Evolutionary conservation across 2,888 invertebrate species (phyloP), one percentile per base, ranked within the genome.

Genomic region (Plebejus melissa): DNA sequence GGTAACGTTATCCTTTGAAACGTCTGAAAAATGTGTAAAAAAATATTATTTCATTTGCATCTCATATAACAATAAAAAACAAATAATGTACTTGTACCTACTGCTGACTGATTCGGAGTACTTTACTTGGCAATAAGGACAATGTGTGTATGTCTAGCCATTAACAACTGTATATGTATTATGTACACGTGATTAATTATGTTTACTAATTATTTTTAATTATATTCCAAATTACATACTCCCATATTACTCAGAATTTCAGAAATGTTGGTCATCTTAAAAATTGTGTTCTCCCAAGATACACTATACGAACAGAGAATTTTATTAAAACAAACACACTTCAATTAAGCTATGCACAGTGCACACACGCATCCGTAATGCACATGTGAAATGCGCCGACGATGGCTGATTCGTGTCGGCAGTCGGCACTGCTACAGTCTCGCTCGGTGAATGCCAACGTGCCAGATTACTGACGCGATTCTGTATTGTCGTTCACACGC

Each of bases 391-490:
- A 75, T 41, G 77, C 70, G 77, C 77, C 77, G 76, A 76, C 77
- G 76, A 77, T 77, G 76, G 74, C 75, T 75, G 79, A 77, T 79
- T 77, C 78, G 76, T 78, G 78, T 76, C 76, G 77, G 77, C 76
- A 77, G 78, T 76, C 76, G 77, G 77, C 77, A 76, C 74, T 76
- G 78, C 32, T 32, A 32, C 1, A 65, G 65, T 32, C 79, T 84
- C 83, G 83, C 82, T 76, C 76, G 80, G 78, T 88, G 90, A 89
- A 90, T 91, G 84, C 83, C 86, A 90, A 90, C 83, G 83, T 82
- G 85, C 80, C 80, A 87, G 89, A 89, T 90, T 89, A 90, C 86
- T 87, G 86, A 89, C 88, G 87, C 88, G 84, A 86, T 85, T 88
- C 88, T 84, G 80, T 79, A 82, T 81, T 85, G 87, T 83, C 86